Base-by-base conservation (phyloP, 2,797 vertebrate species). In the Hybognathus amarus region DNA sequence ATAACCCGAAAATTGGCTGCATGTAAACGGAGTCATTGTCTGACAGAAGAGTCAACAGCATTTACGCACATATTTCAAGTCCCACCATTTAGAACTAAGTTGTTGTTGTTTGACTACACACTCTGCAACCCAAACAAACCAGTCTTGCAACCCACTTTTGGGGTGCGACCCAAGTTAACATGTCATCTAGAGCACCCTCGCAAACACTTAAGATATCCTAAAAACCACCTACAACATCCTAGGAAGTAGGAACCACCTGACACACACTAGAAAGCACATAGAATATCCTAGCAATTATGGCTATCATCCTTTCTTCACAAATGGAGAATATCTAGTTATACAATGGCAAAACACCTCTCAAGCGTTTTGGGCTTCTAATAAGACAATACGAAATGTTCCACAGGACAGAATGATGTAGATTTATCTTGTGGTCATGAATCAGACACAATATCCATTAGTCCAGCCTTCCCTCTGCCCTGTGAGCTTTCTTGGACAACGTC, bases 371-470 rank as follows among this genome's bases (percentile, higher is more conserved):
- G 24, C 70, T 40, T 27, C n/a, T 54, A 27, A 54, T 54, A 67
- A 50, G 47, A 15, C 6, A 27, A 76, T 30, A 82, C 42, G n/a
- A 76, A 83, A 75, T 40, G 33, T 79, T 36, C 27, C 47, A 40
- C 47, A 40, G n/a, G 33, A 83, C 81, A 76, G 18, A 76, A 82
- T 76, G 17, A 36, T 45, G 59, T 30, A 59, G 63, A 83, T 83
- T 47, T 47, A 78, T 78, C 40, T 66, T 52, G 52, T 52, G 82
- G 64, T 78, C 52, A 71, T 75, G 73, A 77, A 77, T 68, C 27
- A 40, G n/a, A 73, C 50, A 47, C 24, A 86, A 76, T 20, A 50
- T 80, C 33, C 73, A 80, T 83, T 40, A 83, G 70, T 77, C 63
- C 27, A 69, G 18, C 24, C 70, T 68, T 22, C 61, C 24, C 38